Percentiles rank a stretch among this genome's conserved stretches.
Evolutionary conservation across 2,888 invertebrate genomes (phyloP).

Genomic region (Ethmia dodecea): DNA sequence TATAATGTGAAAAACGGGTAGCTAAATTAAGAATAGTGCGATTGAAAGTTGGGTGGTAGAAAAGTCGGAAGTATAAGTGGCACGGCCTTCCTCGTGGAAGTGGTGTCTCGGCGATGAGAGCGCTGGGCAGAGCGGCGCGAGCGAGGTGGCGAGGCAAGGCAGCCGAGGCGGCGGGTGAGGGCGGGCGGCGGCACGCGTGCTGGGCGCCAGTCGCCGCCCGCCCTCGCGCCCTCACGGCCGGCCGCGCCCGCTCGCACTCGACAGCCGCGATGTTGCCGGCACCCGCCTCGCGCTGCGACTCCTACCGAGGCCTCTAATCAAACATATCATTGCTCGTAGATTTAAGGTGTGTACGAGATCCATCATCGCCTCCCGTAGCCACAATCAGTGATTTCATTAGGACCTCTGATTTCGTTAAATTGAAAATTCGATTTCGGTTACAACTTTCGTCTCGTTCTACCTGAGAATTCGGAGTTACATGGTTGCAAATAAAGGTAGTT

Average conservation of each 20-base stretch:
- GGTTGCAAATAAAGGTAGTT: no score
- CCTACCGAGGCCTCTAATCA: slow-evolving; percentile 47
- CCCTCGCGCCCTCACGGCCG: slow-evolving; percentile 40
- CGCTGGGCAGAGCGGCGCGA: neutral
- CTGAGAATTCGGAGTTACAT: no score
- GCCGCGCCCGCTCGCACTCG: slow-evolving; percentile 36
- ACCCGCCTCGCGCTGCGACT: slow-evolving; percentile 32
- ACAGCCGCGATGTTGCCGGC: slow-evolving; percentile 26
- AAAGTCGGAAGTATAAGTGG: no score
- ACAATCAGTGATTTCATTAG: no score
- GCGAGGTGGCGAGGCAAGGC: neutral
- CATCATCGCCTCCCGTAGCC: no score
- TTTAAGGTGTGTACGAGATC: slow-evolving; percentile 3
- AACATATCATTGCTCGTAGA: slow-evolving; percentile 50
- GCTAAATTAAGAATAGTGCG: no score
- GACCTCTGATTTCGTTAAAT: no score
- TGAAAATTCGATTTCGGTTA: no score
- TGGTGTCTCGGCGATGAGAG: neutral
- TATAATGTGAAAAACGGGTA: no score
- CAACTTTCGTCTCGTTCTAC: no score
- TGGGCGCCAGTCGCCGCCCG: slow-evolving; percentile 57
- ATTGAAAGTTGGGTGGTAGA: no score
- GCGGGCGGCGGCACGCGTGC: slow-evolving; percentile 1
- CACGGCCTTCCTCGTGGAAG: no score
- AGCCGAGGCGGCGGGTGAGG: slow-evolving; percentile 1